Conservation (phyloP, 2,113 vertebrate species). For the Notothenia coriiceps region DNA sequence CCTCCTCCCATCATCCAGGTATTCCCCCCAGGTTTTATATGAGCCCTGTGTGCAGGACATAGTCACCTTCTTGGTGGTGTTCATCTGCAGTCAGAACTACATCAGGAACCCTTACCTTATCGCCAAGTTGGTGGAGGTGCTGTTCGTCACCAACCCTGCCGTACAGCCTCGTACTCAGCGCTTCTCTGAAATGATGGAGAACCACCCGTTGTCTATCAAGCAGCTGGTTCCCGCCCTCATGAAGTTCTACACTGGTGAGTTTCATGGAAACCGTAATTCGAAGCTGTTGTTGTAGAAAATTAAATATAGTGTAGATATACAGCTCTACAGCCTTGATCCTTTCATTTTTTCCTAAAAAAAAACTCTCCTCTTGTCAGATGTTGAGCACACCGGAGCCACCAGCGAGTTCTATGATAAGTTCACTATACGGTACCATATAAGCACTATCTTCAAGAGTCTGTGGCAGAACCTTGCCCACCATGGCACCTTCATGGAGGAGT, state of each 20-base stretch:
- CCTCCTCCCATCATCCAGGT: conserved; percentile 81
- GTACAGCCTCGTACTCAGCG: conserved; percentile 97
- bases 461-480: conserved; percentile 98
- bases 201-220: conserved; percentile 94
- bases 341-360: background rate
- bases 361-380: conserved; percentile 84
- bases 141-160: conserved; percentile 98
- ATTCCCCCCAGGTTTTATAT: conserved; percentile 97
- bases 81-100: conserved; percentile 99
- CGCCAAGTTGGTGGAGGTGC: conserved; percentile 97
- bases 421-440: conserved; percentile 99
- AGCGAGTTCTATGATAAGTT: conserved; percentile 99
- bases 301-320: background rate
- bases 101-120: conserved; percentile 98
- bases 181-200: conserved; percentile 99
- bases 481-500: conserved; percentile 99
- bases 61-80: conserved; percentile 96
- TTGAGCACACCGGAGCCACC: conserved; percentile 97
- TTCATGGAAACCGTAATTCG: background rate
- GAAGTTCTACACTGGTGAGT: conserved; percentile 98
- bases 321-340: background rate
- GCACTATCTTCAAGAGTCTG: conserved; percentile 99
- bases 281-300: background rate
- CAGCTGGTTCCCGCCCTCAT: conserved; percentile 97
- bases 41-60: conserved; percentile 98